A percentile compares a stretch with the other conserved stretches of the same genome.
phyloP scores from a whole-genome alignment of 2,113 vertebrate genomes.

The Burhinus oedicnemus region DNA sequence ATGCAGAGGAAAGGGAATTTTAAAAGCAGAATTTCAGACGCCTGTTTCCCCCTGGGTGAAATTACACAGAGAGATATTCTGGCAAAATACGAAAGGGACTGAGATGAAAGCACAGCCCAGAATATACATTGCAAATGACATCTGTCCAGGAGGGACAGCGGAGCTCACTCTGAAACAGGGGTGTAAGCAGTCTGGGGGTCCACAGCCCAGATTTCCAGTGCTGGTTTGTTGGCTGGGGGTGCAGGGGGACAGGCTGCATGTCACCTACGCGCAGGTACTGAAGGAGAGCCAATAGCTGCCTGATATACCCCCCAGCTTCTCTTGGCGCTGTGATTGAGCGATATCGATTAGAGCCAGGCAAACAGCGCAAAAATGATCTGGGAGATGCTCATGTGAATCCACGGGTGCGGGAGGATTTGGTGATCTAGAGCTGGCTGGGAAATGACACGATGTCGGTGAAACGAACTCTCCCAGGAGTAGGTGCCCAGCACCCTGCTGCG shows the following conservation, averaged over 20 bases:
- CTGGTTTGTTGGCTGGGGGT: neutral
- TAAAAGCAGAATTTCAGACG: slow-evolving; percentile 41
- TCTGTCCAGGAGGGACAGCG: neutral
- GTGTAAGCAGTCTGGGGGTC: rapidly evolving
- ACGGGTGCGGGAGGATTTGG: neutral
- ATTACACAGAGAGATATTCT: slow-evolving; percentile 61
- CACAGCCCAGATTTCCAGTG: rapidly evolving
- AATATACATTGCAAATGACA: slow-evolving; percentile 38
- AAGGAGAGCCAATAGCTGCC: neutral
- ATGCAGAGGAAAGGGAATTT: slow-evolving; percentile 7
- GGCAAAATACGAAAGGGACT: slow-evolving; percentile 57
- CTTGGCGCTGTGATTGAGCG: neutral
- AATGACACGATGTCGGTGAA: rapidly evolving
- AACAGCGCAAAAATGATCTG: rapidly evolving
- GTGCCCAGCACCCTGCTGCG: neutral
- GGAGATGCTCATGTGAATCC: rapidly evolving
- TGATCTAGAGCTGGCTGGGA: neutral
- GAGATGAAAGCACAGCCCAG: slow-evolving; percentile 52
- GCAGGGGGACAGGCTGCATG: neutral
- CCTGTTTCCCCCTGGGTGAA: slow-evolving; percentile 53
- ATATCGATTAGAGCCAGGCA: neutral
- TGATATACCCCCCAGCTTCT: rapidly evolving
- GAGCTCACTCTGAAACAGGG: rapidly evolving
- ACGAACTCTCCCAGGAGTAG: rapidly evolving
- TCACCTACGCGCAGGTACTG: neutral